phyloP scores from a whole-genome alignment of 2,113 vertebrate genomes.

The Alethe castanea region DNA sequence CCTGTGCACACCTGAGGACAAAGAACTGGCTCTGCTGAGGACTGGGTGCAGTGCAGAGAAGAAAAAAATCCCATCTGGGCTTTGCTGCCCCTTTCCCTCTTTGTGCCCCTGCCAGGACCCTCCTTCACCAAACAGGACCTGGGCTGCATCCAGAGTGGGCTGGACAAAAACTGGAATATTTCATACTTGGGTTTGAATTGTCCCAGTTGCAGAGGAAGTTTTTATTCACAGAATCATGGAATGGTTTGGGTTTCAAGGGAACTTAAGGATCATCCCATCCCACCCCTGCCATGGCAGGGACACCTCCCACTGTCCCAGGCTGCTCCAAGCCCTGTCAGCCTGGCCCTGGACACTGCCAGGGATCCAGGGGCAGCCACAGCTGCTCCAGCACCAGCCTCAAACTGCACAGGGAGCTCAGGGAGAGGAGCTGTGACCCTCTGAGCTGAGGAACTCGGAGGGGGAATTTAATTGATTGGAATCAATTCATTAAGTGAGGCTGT shows the following conservation, averaged over 20 bases:
- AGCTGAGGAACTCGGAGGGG: background rate
- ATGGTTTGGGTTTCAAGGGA: background rate
- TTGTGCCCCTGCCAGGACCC: background rate
- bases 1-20: background rate
- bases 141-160: background rate
- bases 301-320: accelerated
- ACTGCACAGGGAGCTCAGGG: background rate
- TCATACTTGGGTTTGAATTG: background rate
- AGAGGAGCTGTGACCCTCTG: background rate
- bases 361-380: background rate
- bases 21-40: background rate
- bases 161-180: background rate
- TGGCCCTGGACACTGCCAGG: background rate
- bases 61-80: background rate
- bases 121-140: background rate
- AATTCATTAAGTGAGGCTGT: background rate
- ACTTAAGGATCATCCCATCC: background rate
- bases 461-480: background rate
- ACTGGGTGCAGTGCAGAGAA: too few relatives aligned
- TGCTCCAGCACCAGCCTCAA: background rate
- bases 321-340: background rate
- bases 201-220: background rate
- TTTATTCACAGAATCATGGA: background rate
- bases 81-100: background rate
- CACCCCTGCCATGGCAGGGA: background rate